Percentiles rank a stretch among this genome's conserved stretches.
These are phyloP conservation scores for Tokudaia tokunoshimensis DNA, from an alignment of 2,797 vertebrate genomes.

Conservation along the genomic window DNA sequence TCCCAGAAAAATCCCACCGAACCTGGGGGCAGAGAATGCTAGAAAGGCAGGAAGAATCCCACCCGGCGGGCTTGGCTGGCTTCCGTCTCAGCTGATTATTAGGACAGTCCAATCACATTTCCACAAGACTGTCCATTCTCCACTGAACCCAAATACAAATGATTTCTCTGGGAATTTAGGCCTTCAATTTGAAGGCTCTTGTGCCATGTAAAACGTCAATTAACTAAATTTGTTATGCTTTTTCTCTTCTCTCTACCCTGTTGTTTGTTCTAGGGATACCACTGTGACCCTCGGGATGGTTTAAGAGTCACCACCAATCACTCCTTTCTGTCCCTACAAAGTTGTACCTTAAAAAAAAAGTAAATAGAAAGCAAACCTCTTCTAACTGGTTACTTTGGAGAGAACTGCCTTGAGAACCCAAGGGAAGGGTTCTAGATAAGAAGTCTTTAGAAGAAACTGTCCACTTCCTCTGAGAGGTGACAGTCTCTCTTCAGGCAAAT, in stretches of 20 bases:
- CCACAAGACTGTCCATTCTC: neutral
- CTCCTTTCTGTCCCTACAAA: neutral
- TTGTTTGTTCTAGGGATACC: neutral
- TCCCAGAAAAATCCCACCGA: neutral
- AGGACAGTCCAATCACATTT: neutral
- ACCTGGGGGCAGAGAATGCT: neutral
- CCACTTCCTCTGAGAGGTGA: neutral
- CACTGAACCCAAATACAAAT: neutral
- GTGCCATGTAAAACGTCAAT: neutral
- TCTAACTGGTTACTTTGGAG: neutral
- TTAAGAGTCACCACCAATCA: neutral
- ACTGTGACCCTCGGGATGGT: neutral
- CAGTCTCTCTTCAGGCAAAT: neutral
- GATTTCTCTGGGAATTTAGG: neutral
- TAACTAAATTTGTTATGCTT: neutral
- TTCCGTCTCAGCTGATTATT: neutral
- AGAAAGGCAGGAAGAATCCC: neutral
- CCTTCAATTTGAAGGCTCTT: neutral
- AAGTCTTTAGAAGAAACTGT: constrained; percentile 44
- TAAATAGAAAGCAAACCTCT: constrained; percentile 2
- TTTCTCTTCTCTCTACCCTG: neutral
- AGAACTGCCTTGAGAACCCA: neutral
- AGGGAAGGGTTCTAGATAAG: neutral
- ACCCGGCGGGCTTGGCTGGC: neutral
- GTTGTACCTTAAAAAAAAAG: neutral